phyloP scores from a whole-genome alignment of 2,888 invertebrate species.

The Dryocosmus kuriphilus region DNA sequence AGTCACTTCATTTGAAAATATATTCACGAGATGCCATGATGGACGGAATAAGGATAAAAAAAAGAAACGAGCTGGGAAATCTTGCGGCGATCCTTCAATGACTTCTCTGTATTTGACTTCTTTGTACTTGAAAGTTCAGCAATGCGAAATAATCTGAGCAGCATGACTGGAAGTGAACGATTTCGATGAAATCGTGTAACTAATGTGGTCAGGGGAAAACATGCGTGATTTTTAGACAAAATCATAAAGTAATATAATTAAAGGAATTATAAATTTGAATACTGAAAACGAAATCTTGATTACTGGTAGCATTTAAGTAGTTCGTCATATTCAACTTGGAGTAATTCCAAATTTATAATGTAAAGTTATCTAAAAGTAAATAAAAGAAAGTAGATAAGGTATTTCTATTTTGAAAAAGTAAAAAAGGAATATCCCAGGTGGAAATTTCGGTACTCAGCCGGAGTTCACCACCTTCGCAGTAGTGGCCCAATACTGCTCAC shows the following conservation, averaged over 20 bases:
- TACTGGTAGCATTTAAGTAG: not conserved
- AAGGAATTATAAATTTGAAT: not conserved
- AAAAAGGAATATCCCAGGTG: no score
- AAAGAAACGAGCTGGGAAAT: conserved; percentile 50
- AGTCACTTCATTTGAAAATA: not conserved
- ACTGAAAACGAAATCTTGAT: not conserved
- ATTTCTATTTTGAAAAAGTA: no score
- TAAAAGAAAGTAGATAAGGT: no score
- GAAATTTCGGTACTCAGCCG: no score
- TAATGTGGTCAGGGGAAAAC: conserved; percentile 52
- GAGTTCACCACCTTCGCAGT: no score
- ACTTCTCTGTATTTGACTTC: conserved; percentile 71
- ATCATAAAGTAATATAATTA: not conserved
- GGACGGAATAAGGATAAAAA: conserved; percentile 35
- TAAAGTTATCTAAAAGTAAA: no score
- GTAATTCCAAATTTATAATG: no score
- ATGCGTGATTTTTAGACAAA: conserved; percentile 31
- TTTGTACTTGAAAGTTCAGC: conserved; percentile 73
- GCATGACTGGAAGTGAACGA: conserved; percentile 69
- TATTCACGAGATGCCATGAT: conserved; percentile 35
- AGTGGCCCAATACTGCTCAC: no score
- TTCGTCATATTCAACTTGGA: no score
- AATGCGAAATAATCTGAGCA: conserved; percentile 75
- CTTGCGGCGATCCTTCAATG: conserved; percentile 69
- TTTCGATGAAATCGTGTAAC: conserved; percentile 69